phyloP scores from a whole-genome alignment of 2,797 vertebrate species.

The Nyctibius grandis region DNA sequence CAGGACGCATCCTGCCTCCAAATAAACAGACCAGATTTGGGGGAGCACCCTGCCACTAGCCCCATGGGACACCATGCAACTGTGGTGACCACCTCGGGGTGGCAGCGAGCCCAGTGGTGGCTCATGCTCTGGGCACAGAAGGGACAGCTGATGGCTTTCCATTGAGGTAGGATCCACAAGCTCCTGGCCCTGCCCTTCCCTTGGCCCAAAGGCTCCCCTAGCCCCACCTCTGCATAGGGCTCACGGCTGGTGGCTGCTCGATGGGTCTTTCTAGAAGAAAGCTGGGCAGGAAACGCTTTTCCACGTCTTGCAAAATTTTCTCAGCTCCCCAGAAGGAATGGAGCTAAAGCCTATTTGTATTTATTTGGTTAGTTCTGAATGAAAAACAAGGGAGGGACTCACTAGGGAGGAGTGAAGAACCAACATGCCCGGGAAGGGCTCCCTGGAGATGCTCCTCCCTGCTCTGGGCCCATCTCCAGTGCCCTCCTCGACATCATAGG shows the following conservation, averaged over 20 bases:
- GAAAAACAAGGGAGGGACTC: neutral
- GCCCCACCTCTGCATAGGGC: neutral
- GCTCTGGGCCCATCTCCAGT: neutral
- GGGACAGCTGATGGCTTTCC: neutral
- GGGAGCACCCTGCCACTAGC: neutral
- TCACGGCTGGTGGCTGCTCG: neutral
- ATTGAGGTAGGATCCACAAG: neutral
- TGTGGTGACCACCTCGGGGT: rapidly evolving
- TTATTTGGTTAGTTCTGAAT: neutral
- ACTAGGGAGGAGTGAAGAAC: neutral
- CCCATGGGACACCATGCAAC: neutral
- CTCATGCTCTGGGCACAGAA: neutral
- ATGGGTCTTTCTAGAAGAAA: neutral
- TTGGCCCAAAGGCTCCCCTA: neutral
- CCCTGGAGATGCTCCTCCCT: neutral
- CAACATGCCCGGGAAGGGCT: neutral
- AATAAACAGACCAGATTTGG: neutral
- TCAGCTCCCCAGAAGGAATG: neutral
- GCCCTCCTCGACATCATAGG: neutral
- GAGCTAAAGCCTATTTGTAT: neutral
- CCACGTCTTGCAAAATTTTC: neutral
- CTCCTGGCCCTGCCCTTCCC: neutral
- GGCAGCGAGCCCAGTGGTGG: neutral
- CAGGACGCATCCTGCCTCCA: neutral
- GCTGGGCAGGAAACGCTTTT: neutral